Base-by-base conservation (phyloP, 1,140 invertebrate genomes). In the Pararge aegeria region DNA sequence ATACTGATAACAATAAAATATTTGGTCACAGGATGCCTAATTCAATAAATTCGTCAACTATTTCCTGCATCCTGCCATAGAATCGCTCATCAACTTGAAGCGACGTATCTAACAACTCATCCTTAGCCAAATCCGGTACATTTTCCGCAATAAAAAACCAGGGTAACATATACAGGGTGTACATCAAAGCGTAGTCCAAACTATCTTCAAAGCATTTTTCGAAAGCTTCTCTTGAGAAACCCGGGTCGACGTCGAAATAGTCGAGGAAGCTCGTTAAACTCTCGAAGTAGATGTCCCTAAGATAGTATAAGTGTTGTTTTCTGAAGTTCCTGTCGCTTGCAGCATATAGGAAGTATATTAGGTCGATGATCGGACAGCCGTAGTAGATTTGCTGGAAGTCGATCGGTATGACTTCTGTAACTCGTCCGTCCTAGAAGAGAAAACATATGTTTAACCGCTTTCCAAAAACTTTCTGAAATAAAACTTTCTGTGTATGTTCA, bases 331-430 rank as follows among this genome's bases (percentile, higher is more conserved):
- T 52, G 19, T 87, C 78, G 5, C 80, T 79, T 1, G 66, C 61
- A 1, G 70, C 64, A 48, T 79, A 82, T 24, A 82, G 70, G 19
- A 83, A 83, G 61, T 80, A 85, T 15, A 83, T 61, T 1, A 87
- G 70, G 34, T 87, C 83, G 1, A 74, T 62, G 5, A 83, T 29
- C n/a, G 82, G 80, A 34, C 68, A 78, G 1, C 82, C 83, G 34
- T 81, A 83, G 63, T 75, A 70, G 15, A 78, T 54, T 19, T 82
- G 68, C 55, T 87, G 83, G 29, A 72, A 85, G 51, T 87, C 83
- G 5, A 87, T 68, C 5, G 76, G 61, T 42, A 82, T 64, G 1
- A 78, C 61, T 37, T 84, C 70, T 6, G 34, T 42, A 5, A 73
- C 34, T 55, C 54, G 51, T n/a, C 71, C 76, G 24, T 80, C 55